Conservation (phyloP, 2,888 invertebrate genomes). For the Trimorus sp. region DNA sequence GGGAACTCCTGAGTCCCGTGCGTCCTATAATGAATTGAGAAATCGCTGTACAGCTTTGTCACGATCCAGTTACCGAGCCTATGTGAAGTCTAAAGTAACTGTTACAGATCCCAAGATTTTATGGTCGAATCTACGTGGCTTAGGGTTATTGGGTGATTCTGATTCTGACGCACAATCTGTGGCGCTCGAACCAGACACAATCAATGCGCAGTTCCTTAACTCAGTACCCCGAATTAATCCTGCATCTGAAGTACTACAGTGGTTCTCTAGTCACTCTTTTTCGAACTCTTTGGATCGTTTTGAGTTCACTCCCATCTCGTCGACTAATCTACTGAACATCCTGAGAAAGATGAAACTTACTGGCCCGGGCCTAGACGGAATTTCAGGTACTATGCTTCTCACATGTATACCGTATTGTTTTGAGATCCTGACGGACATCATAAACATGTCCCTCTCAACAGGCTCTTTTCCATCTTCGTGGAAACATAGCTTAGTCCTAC, state of each 20-base stretch:
- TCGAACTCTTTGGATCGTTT: not conserved
- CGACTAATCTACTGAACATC: not conserved
- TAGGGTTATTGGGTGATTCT: not conserved
- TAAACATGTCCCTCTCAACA: not conserved
- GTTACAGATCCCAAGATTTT: not conserved
- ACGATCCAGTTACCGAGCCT: not conserved
- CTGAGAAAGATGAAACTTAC: not conserved
- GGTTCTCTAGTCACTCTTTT: not conserved
- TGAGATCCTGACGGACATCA: not conserved
- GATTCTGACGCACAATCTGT: not conserved
- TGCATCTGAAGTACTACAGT: not conserved
- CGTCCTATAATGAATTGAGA: not conserved
- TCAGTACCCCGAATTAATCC: not conserved
- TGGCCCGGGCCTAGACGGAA: not conserved
- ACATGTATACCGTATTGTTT: slow-evolving; percentile 16
- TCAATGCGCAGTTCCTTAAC: not conserved
- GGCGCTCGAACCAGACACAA: not conserved
- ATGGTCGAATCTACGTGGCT: not conserved
- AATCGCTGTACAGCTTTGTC: not conserved
- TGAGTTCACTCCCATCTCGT: not conserved
- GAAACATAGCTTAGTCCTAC: not conserved
- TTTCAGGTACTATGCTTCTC: slow-evolving; percentile 8
- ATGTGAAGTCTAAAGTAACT: not conserved
- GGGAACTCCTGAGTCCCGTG: not conserved
- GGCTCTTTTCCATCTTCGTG: slow-evolving; percentile 3